Percentiles rank a stretch among this genome's conserved stretches.
Evolutionary conservation across 1,140 invertebrate genomes (phyloP).

Genomic region (Carcinoscorpius rotundicauda): DNA sequence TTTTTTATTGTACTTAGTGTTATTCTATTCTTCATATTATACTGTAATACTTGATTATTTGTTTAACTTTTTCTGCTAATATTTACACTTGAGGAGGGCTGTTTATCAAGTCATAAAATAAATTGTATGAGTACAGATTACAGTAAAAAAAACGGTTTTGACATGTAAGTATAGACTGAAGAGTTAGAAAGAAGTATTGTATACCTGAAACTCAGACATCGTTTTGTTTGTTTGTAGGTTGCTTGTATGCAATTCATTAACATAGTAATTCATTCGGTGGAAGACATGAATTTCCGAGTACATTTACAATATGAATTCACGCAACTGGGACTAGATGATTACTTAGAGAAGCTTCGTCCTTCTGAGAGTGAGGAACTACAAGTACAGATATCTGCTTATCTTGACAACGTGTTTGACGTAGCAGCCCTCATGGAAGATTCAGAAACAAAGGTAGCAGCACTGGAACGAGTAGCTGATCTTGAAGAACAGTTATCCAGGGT

Average conservation of each 20-base stretch:
- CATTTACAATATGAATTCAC: conserved; percentile 98
- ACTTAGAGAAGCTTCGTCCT: conserved; percentile 77
- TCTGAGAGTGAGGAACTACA: conserved; percentile 95
- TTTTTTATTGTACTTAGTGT: no score
- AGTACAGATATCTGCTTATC: conserved; percentile 90
- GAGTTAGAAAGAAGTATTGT: no score
- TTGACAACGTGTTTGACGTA: conserved; percentile 98
- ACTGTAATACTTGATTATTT: no score
- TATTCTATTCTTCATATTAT: no score
- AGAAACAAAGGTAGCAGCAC: conserved; percentile 84
- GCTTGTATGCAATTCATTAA: conserved; percentile 99
- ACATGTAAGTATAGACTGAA: no score
- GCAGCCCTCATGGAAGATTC: conserved; percentile 94
- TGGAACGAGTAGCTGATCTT: conserved; percentile 81
- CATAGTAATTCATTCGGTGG: conserved; percentile 96
- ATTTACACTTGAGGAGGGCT: no score
- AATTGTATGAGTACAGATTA: no score
- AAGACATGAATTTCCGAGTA: conserved; percentile 98
- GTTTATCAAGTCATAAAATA: no score
- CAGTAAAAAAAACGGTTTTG: no score
- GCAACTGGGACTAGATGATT: conserved; percentile 85
- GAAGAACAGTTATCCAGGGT: conserved; percentile 86
- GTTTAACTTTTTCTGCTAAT: no score
- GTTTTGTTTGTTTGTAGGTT: conserved; percentile 45
- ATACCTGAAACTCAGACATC: no score